A percentile compares a stretch with the other conserved stretches of the same genome.
Evolutionary conservation across 2,113 vertebrate genomes (phyloP).

Genomic region (Nanorana parkeri): DNA sequence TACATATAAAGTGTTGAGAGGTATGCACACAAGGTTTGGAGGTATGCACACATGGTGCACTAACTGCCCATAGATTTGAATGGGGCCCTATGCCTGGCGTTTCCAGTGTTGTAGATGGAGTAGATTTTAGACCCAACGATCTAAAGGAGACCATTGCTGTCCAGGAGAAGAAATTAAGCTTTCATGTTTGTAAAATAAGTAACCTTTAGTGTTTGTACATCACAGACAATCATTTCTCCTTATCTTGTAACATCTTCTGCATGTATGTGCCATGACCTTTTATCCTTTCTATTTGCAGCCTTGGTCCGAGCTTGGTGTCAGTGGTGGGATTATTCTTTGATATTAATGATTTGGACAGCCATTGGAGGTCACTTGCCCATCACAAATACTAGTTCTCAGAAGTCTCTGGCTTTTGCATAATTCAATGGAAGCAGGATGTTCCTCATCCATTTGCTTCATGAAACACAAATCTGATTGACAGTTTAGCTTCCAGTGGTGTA

Average conservation of each 20-base stretch:
- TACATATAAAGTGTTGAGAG: too few species aligned
- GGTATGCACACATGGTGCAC: too few species aligned
- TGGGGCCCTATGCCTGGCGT: too few species aligned
- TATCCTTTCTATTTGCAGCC: not conserved
- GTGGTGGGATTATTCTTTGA: not conserved
- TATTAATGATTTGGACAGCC: constrained; percentile 19
- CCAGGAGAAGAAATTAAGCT: too few species aligned
- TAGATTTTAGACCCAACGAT: too few species aligned
- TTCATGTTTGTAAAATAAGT: too few species aligned
- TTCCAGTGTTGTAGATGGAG: too few species aligned
- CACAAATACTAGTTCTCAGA: constrained; percentile 2
- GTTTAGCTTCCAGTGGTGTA: not conserved
- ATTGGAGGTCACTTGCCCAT: constrained; percentile 30
- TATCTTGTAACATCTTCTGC: not conserved
- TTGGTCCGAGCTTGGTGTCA: not conserved
- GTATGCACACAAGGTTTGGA: too few species aligned
- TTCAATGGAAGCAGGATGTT: constrained; percentile 11
- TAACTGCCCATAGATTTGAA: too few species aligned
- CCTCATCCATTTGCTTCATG: constrained; percentile 7
- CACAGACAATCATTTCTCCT: too few species aligned
- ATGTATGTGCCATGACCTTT: not conserved
- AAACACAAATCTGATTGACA: not conserved
- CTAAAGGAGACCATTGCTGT: too few species aligned
- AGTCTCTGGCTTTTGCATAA: not conserved
- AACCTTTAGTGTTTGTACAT: too few species aligned